Percentiles rank a stretch among this genome's conserved stretches.
Evolutionary conservation across 2,113 vertebrate species (phyloP).

Genomic region (Caretta caretta): DNA sequence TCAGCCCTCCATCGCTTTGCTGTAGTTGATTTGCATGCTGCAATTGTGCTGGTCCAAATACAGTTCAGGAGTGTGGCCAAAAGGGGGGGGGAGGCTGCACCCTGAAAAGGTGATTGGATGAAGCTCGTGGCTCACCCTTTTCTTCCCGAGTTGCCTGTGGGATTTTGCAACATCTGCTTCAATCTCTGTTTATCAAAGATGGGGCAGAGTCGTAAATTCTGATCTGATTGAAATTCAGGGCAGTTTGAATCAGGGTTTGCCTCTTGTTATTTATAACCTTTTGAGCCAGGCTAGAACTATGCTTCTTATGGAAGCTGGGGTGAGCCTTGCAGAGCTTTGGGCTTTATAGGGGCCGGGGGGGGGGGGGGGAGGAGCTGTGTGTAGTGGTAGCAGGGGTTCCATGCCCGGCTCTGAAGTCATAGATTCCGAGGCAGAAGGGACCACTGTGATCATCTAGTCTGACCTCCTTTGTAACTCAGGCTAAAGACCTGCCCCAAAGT

Average conservation of each 20-base stretch:
- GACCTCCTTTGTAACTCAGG: too few relatives aligned
- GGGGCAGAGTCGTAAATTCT: background rate
- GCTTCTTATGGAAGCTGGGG: background rate
- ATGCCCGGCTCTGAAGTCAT: too few relatives aligned
- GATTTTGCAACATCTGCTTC: background rate
- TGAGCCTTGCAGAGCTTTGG: background rate
- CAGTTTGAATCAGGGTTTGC: background rate
- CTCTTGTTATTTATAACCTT: background rate
- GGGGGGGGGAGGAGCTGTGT: accelerated
- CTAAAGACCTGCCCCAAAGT: too few relatives aligned
- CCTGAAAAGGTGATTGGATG: background rate
- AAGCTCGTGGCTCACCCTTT: background rate
- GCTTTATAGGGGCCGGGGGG: background rate
- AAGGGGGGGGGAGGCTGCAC: background rate
- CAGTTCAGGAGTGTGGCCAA: too few relatives aligned
- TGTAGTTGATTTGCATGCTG: background rate
- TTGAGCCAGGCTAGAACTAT: background rate
- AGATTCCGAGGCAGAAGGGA: too few relatives aligned
- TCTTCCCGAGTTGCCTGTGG: background rate
- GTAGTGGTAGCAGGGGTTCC: too few relatives aligned
- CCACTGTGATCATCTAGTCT: too few relatives aligned
- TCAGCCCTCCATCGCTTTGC: background rate
- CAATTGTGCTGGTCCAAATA: background rate
- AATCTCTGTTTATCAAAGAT: background rate
- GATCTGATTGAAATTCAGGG: background rate